Percentiles rank a stretch among this genome's conserved stretches.
These are phyloP conservation scores for Mechanitis messenoides DNA, from an alignment of 2,888 invertebrate species.

Conservation along the genomic window DNA sequence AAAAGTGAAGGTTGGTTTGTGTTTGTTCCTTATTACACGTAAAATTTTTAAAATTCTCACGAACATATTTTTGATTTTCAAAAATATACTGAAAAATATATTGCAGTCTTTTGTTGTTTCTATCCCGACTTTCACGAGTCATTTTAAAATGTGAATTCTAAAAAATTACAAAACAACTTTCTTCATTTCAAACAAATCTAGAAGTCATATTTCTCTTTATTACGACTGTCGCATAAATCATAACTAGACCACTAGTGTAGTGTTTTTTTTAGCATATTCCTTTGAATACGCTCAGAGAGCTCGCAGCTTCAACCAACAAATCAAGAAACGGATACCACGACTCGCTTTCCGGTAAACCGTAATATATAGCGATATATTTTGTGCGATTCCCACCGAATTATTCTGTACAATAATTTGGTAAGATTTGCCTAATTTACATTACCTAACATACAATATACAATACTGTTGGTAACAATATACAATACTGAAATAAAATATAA, in stretches of 20 bases:
- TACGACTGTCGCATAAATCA: conserved; percentile 26
- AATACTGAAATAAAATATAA: no score
- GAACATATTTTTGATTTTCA: no score
- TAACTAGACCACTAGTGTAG: conserved; percentile 8
- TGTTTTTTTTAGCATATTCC: conserved; percentile 7
- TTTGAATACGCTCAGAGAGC: background rate
- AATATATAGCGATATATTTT: conserved; percentile 1
- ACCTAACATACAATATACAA: no score
- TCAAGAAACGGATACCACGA: conserved; percentile 1
- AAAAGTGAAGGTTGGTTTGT: no score
- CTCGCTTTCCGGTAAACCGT: background rate
- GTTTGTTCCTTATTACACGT: no score
- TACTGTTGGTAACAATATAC: no score
- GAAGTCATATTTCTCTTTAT: conserved; percentile 22
- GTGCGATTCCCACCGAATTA: background rate
- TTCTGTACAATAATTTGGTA: background rate
- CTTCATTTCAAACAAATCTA: conserved; percentile 24
- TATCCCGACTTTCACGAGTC: background rate
- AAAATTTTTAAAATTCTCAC: no score
- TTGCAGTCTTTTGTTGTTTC: background rate
- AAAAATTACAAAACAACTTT: conserved; percentile 19
- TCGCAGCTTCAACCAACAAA: conserved; percentile 2
- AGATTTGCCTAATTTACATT: background rate
- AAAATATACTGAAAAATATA: no score
- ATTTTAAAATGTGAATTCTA: conserved; percentile 3